Conservation (phyloP, 2,888 invertebrate genomes). For the Orchesellides sinensis region DNA sequence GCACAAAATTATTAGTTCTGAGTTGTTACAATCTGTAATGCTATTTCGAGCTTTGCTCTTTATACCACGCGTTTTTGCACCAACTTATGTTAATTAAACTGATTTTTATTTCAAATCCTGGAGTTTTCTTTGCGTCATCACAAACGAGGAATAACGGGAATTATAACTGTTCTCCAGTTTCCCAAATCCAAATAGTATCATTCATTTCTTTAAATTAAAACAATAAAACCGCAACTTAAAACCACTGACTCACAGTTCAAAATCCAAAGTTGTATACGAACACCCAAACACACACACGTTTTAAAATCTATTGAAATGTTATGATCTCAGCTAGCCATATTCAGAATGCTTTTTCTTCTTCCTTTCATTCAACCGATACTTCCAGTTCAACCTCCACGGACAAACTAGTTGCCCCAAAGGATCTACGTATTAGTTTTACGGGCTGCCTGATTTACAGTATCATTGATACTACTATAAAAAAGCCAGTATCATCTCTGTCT, state of each 20-base stretch:
- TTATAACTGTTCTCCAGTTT: too few relatives aligned
- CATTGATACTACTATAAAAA: conserved; percentile 39
- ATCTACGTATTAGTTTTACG: conserved; percentile 33
- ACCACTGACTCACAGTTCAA: not conserved
- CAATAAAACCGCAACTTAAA: too few relatives aligned
- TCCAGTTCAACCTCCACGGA: conserved; percentile 46
- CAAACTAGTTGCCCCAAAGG: conserved; percentile 55
- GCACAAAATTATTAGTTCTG: not conserved
- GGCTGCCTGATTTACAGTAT: conserved; percentile 41
- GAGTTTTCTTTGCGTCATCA: too few relatives aligned
- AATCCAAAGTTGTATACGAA: not conserved
- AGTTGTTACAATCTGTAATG: not conserved
- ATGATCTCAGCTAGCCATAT: not conserved
- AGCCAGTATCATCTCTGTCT: conserved; percentile 30
- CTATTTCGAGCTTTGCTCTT: not conserved
- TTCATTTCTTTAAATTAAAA: too few relatives aligned
- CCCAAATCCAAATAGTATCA: too few relatives aligned
- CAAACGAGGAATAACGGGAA: too few relatives aligned
- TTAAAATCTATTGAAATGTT: not conserved
- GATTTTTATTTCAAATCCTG: too few relatives aligned
- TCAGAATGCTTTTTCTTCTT: conserved; percentile 4
- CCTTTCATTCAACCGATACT: conserved; percentile 23
- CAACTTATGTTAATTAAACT: too few relatives aligned
- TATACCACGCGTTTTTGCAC: too few relatives aligned
- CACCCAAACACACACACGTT: not conserved